Evolutionary conservation across 2,797 vertebrate species (phyloP), one percentile per base, ranked within the genome.

Genomic region (Nothura maculosa): DNA sequence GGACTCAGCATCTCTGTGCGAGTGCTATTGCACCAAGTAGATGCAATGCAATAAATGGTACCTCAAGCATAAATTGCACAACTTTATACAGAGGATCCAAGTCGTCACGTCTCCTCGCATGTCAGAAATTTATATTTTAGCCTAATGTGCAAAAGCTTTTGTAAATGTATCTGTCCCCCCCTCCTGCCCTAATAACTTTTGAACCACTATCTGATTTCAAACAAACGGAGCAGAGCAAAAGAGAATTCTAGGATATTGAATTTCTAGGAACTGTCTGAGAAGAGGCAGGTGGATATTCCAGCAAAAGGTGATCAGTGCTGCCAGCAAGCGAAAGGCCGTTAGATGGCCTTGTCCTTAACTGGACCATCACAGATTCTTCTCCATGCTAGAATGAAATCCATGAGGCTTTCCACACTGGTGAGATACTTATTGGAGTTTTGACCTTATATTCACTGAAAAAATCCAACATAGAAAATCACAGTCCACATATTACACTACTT

Each of bases 391-490:
- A 90, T 81, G 57, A 89, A 72, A 87, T 93, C 32, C 70, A 78
- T 34, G 61, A 93, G 87, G 72, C 78, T 94, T 94, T 89, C 92
- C 80, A 55, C 94, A 82, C 77, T 79, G 66, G 60, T 89, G 66
- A 86, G 68, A 60, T 75, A 92, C 57, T 81, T 90, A 91, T 91
- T 93, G 85, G 87, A 91, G 48, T 81, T 90, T 90, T 94, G 89
- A 89, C 85, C 69, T 95, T 92, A 93, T 63, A 89, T 62, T 94
- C 80, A 69, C 80, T 60, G 43, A 50, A 92, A 92, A 91, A 80
- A 34, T 13, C 27, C 63, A 85, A 50, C 55, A 79, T 10, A 75
- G 81, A 88, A 95, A 81, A 81, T 16, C 38, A 57, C 28, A 92
- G 38, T 61, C 57, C 12, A 73, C 42, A 17, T 57, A 82, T 94